Evolutionary conservation across 1,140 invertebrate species (phyloP).

Genomic region (Eriosoma lanigerum): DNA sequence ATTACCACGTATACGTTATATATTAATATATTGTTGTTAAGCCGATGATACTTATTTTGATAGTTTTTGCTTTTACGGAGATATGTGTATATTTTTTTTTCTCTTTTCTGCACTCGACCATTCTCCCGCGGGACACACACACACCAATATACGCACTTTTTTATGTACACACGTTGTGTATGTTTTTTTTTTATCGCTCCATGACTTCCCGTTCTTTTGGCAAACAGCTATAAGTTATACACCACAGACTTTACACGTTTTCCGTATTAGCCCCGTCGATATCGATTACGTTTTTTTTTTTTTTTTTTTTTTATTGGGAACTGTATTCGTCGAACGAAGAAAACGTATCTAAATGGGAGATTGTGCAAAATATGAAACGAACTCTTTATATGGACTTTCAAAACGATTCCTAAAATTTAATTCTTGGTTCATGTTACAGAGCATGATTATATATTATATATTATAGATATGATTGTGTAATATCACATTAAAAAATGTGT

Average conservation of each 20-base stretch:
- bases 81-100: constrained; percentile 5
- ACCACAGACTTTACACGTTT: constrained; percentile 48
- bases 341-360: not conserved
- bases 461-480: too few relatives aligned
- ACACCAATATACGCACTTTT: not conserved
- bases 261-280: constrained; percentile 37
- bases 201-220: constrained; percentile 49
- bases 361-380: not conserved
- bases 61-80: constrained; percentile 3
- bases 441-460: not conserved
- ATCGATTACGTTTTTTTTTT: constrained; percentile 36
- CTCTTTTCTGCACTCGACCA: not conserved
- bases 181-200: constrained; percentile 46
- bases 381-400: constrained; percentile 30
- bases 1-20: not conserved
- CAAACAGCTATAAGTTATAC: constrained; percentile 50
- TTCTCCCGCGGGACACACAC: constrained; percentile 3
- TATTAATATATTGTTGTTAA: constrained; percentile 34
- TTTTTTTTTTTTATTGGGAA: not conserved
- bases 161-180: not conserved
- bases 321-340: not conserved
- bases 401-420: constrained; percentile 39
- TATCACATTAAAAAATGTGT: not conserved
- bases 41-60: constrained; percentile 50
- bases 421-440: not conserved